Conservation (phyloP, 2,113 vertebrate species). For the Charina bottae region DNA sequence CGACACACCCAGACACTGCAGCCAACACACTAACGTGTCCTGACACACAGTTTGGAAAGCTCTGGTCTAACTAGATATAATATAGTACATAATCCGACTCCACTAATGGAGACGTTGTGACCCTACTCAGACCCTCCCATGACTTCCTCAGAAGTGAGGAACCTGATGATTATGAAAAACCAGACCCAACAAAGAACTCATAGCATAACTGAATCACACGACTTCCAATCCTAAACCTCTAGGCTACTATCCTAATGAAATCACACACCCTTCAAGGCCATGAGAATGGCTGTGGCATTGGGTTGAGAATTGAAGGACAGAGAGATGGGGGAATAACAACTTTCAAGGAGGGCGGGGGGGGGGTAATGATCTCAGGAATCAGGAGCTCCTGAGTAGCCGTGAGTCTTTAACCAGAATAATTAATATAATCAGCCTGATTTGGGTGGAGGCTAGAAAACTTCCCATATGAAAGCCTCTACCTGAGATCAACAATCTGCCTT, state of each 20-base stretch:
- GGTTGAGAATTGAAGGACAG: not conserved
- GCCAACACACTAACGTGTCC: too few species aligned
- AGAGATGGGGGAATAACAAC: not conserved
- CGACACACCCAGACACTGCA: too few species aligned
- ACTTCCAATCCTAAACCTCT: not conserved
- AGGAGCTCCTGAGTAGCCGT: not conserved
- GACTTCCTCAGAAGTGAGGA: not conserved
- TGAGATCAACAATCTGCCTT: not conserved
- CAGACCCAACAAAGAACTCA: not conserved
- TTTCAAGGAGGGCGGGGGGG: not conserved
- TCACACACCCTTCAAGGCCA: not conserved
- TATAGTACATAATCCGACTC: not conserved
- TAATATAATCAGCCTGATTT: not conserved
- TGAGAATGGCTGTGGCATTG: not conserved
- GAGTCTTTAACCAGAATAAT: not conserved
- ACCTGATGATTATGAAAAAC: not conserved
- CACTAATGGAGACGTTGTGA: not conserved
- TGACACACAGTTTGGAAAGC: too few species aligned
- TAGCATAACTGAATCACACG: not conserved
- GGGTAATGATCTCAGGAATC: not conserved
- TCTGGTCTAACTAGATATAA: not conserved
- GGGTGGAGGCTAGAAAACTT: not conserved
- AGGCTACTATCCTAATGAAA: not conserved
- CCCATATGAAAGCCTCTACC: not conserved
- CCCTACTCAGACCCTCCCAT: not conserved